A percentile compares a stretch with the other conserved stretches of the same genome.
Conservation (phyloP, 2,888 invertebrate species). For the Dendrolimus pini region DNA sequence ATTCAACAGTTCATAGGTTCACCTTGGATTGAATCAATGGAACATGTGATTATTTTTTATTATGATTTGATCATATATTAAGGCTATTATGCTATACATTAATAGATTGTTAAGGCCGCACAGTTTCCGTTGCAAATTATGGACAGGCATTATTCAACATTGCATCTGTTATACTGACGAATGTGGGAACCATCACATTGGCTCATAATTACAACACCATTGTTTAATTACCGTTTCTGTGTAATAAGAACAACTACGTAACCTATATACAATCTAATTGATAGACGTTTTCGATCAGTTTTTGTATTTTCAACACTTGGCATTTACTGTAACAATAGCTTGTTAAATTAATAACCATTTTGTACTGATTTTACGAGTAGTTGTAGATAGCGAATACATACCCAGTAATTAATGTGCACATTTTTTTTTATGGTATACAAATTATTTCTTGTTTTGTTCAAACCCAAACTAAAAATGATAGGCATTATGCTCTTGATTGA, state of each 20-base stretch:
- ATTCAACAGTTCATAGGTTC: too few relatives aligned
- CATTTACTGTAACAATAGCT: neutral
- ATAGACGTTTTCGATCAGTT: neutral
- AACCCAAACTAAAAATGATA: too few relatives aligned
- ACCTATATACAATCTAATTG: neutral
- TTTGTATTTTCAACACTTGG: neutral
- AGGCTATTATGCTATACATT: slow-evolving; percentile 8
- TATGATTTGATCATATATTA: slow-evolving; percentile 8
- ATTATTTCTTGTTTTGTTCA: too few relatives aligned
- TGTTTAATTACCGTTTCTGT: slow-evolving; percentile 32
- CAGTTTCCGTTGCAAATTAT: slow-evolving; percentile 39
- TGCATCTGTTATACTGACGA: slow-evolving; percentile 41
- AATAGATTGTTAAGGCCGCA: slow-evolving; percentile 37
- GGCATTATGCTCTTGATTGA: too few relatives aligned
- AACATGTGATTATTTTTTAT: neutral
- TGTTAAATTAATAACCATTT: too few relatives aligned
- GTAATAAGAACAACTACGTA: slow-evolving; percentile 15
- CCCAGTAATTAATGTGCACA: too few relatives aligned
- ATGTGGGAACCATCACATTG: slow-evolving; percentile 46
- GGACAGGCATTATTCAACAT: slow-evolving; percentile 40
- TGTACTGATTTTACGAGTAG: too few relatives aligned
- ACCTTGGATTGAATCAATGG: too few relatives aligned
- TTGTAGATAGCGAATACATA: too few relatives aligned
- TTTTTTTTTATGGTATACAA: too few relatives aligned
- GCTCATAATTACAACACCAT: slow-evolving; percentile 27